phyloP scores from a whole-genome alignment of 2,797 vertebrate species.

The Galaxias olidus region DNA sequence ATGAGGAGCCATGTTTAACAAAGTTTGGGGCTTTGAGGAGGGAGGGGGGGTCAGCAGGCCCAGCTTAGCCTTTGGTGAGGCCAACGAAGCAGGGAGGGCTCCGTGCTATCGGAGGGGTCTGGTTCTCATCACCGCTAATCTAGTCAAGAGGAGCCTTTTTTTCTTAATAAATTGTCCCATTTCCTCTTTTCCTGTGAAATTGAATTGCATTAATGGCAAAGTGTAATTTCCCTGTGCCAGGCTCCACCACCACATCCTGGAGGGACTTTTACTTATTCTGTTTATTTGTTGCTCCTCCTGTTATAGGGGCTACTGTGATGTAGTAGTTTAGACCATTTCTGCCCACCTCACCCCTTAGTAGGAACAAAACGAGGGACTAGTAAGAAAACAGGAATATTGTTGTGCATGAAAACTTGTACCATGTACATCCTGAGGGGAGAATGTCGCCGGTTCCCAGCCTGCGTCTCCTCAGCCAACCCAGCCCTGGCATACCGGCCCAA shows the following conservation, averaged over 20 bases:
- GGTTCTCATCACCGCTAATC: slow-evolving; percentile 55
- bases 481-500: slow-evolving; percentile 20
- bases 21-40: slow-evolving; percentile 35
- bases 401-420: not conserved
- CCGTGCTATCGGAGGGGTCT: slow-evolving; percentile 56
- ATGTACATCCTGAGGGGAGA: slow-evolving; percentile 2
- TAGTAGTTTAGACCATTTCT: too few species aligned
- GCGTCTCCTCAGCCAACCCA: slow-evolving; percentile 27
- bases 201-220: slow-evolving; percentile 49
- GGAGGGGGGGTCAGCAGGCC: slow-evolving; percentile 31
- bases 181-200: slow-evolving; percentile 40
- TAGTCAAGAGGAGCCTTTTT: slow-evolving; percentile 48
- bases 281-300: too few species aligned
- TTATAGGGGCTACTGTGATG: too few species aligned
- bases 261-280: too few species aligned
- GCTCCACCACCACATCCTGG: slow-evolving; percentile 13
- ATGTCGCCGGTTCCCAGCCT: not conserved
- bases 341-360: too few species aligned
- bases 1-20: slow-evolving; percentile 42
- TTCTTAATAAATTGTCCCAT: slow-evolving; percentile 49
- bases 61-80: slow-evolving; percentile 37
- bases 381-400: not conserved
- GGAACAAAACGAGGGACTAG: too few species aligned
- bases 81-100: slow-evolving; percentile 34
- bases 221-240: slow-evolving; percentile 33